phyloP scores from a whole-genome alignment of 2,113 vertebrate species.

The Calidris pugnax region DNA sequence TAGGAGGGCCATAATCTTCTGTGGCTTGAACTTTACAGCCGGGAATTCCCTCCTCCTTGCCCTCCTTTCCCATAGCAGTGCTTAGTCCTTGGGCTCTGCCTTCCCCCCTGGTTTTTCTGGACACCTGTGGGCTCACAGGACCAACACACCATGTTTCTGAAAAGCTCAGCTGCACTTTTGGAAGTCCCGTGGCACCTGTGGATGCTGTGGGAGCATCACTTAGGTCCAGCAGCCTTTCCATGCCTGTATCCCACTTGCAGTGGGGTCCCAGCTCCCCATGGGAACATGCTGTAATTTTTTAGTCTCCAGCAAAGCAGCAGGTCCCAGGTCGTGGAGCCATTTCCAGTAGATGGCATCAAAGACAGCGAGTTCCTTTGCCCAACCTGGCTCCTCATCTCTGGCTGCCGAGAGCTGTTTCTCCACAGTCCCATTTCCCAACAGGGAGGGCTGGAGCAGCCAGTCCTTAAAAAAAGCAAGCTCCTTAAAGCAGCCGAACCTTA shows the following conservation, averaged over 20 bases:
- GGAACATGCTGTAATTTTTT: neutral
- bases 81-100: neutral
- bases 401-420: neutral
- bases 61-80: neutral
- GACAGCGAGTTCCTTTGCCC: neutral
- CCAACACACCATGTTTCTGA: neutral
- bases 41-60: neutral
- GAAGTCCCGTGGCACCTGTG: neutral
- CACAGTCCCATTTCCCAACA: neutral
- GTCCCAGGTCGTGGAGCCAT: neutral
- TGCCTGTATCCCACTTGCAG: neutral
- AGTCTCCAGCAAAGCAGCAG: neutral
- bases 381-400: neutral
- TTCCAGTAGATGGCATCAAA: slow-evolving; percentile 70
- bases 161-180: neutral
- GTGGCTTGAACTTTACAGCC: neutral
- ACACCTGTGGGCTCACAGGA: fast-evolving
- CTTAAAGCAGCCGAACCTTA: neutral
- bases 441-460: neutral
- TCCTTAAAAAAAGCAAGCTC: neutral
- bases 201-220: neutral
- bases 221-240: neutral
- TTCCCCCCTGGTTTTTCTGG: neutral
- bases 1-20: neutral
- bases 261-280: neutral